phyloP scores from a whole-genome alignment of 2,888 invertebrate species.

The Plagodis pulveraria region DNA sequence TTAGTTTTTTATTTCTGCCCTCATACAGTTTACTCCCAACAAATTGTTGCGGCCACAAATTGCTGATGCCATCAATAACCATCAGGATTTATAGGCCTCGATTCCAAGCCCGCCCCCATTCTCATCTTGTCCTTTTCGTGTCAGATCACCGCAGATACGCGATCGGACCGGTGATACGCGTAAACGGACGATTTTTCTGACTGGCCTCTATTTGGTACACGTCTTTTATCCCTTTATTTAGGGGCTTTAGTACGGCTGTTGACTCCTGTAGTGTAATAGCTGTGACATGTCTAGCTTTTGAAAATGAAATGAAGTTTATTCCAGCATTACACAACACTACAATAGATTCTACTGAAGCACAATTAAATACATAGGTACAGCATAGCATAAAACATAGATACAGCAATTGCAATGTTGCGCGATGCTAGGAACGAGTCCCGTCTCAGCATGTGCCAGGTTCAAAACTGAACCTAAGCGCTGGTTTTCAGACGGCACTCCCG shows the following conservation, averaged over 20 bases:
- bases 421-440: too few species aligned
- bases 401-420: too few species aligned
- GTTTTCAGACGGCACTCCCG: too few species aligned
- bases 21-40: not conserved
- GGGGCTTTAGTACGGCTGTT: constrained; percentile 21
- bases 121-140: constrained; percentile 39
- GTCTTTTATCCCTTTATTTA: constrained; percentile 19
- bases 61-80: constrained; percentile 28
- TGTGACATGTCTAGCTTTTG: not conserved
- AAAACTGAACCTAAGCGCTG: too few species aligned
- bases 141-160: constrained; percentile 40
- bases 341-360: too few species aligned
- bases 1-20: too few species aligned
- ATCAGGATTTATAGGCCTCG: constrained; percentile 30
- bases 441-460: too few species aligned
- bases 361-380: too few species aligned
- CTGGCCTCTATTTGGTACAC: constrained; percentile 17
- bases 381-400: too few species aligned
- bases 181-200: constrained; percentile 35
- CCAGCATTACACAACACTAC: too few species aligned
- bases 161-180: constrained; percentile 39
- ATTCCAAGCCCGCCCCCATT: constrained; percentile 24
- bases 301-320: too few species aligned
- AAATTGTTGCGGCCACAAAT: constrained; percentile 19
- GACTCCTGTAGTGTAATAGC: constrained; percentile 14